Base-by-base conservation (phyloP, 1,140 invertebrate species). In the Drosophila erecta region DNA sequence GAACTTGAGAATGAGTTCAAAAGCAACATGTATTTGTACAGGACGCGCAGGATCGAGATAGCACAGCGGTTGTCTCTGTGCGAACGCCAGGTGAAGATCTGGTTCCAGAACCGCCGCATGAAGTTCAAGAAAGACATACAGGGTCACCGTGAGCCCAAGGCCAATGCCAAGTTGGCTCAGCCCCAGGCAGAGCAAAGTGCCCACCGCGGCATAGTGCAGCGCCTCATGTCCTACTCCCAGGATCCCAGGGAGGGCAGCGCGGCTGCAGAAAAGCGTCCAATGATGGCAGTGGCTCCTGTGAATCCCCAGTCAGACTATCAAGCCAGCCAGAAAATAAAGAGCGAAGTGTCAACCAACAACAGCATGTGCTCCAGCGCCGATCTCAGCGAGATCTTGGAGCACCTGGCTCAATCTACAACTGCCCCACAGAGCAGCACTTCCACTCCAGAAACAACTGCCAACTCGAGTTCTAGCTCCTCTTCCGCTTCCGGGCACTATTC, bases 11-110 rank as follows among this genome's bases (percentile, higher is more conserved):
- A 69, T 35, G 91, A 92, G 60, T 92, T 92, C 64, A 83, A 95
- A 64, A 94, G 94, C 66, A 96, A 95, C 66, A 95, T 95, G 57
- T 98, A 98, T 81, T 93, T 98, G 1, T 97, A 95, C 59, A 93
- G 97, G 50, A 95, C 96, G 0, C 93, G 96, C 6, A 94, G 97
- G 17, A 97, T 98, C 20, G 95, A 97, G 92, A 94, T 98, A 78
- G 96, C 97, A 0, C 93, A 95, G n/a, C 92, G 94, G 15, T 92
- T 98, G 2, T 94, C 94, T 24, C 92, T 98, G 0, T 95, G 95
- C 1, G 97, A 98, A 81, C 93, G 96, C 20, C 97, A 98, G 92
- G 97, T 98, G 20, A 98, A 98, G 93, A 98, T 98, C 56, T 98
- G 97, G 97, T 98, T 92, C 69, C 91, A 92, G 73, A 92, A 92